These are phyloP conservation scores for Saccostrea cuccullata DNA, from an alignment of 1,140 invertebrate species.

Conservation along the genomic window DNA sequence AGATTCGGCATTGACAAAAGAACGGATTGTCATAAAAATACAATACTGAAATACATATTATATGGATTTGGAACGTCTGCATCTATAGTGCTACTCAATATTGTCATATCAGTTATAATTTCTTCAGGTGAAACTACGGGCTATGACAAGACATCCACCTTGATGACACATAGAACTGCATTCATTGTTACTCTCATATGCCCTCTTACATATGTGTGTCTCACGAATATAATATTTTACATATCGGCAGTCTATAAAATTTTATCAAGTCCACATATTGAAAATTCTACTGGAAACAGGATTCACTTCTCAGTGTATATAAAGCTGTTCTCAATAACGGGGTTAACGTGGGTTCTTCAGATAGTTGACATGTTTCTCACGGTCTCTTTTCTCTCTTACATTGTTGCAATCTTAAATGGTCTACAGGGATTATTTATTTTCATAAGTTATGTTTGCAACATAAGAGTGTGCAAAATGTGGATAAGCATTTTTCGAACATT, in stretches of 20 bases:
- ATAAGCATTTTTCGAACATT: background rate
- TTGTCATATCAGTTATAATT: background rate
- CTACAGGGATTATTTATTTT: background rate
- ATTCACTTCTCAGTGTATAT: background rate
- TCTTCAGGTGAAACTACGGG: background rate
- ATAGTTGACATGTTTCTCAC: background rate
- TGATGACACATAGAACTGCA: background rate
- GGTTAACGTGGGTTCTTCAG: background rate
- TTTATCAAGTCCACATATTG: background rate
- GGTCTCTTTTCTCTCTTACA: background rate
- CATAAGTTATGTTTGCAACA: slow-evolving; percentile 4
- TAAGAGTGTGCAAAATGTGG: slow-evolving; percentile 7
- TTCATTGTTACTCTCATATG: background rate
- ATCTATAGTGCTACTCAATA: background rate
- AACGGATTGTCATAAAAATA: background rate
- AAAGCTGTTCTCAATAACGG: background rate
- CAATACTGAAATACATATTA: background rate
- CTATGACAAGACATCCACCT: background rate
- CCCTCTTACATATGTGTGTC: background rate
- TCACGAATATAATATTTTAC: slow-evolving; percentile 15
- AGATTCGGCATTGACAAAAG: background rate
- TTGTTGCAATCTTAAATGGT: background rate
- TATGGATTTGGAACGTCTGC: background rate
- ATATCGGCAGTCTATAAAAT: background rate
- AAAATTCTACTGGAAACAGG: background rate